Evolutionary conservation across 2,888 invertebrate species (phyloP), one percentile per base, ranked within the genome.

Genomic region (Heliconius ismenius): DNA sequence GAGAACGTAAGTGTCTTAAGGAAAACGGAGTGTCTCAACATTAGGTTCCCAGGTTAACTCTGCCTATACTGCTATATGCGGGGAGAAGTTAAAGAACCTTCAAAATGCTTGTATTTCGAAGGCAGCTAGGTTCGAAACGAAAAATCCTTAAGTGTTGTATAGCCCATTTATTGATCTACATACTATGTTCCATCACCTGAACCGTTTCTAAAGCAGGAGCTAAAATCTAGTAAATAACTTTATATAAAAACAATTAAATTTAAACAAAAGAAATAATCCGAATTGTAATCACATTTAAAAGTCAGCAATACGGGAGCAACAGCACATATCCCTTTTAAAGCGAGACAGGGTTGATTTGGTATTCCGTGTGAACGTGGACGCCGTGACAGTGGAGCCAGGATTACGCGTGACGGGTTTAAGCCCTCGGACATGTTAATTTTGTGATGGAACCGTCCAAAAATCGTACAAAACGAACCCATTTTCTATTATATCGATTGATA

Each of bases 301-400:
- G 65, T 24, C 72, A 36, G 54, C 36, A 63, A 39, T 26, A 54
- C 39, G 60, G 26, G 58, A 76, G 72, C 73, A 72, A 76, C 43
- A 49, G 72, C 76, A 76, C 65, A 76, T 65, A 60, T 60, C 76
- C 76, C 72, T 72, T 76, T 76, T 73, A 72, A 76, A 76, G 72
- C 28, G 76, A 39, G 58, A 76, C 72, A 72, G 58, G 60, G 49
- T 67, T 78, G 75, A 78, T 82, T 80, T 79, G 62, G 63, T 75
- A 77, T 81, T 78, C 79, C 75, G 78, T 81, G 79, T 79, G 79
- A 76, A 75, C 74, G 72, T 70, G 64, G 62, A 72, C 75, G 77
- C 70, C 69, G 64, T 18, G 74, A 72, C 69, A 73, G 64, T n/a
- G 75, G 73, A 64, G 65, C 72, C 75, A 54, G 78, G 79, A 76